These are phyloP conservation scores for Palloptera scutellata DNA, from an alignment of 2,888 invertebrate genomes.

Conservation along the genomic window DNA sequence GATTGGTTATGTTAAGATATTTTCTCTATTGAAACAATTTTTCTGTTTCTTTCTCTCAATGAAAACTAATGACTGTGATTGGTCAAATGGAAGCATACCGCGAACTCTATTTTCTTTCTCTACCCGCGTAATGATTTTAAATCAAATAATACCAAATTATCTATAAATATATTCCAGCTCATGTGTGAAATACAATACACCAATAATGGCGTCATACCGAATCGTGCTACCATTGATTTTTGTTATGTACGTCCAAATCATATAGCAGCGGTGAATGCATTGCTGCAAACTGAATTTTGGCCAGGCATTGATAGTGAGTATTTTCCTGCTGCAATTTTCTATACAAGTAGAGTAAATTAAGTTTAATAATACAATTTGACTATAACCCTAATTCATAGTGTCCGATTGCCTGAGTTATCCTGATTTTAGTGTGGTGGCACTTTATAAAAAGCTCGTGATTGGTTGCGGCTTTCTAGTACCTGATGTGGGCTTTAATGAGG, in stretches of 20 bases:
- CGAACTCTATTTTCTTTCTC: no score
- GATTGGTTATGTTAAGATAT: no score
- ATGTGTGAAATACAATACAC: constrained; percentile 66
- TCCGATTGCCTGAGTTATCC: constrained; percentile 90
- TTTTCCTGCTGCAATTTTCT: no score
- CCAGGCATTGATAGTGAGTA: constrained; percentile 88
- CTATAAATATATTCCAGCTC: constrained; percentile 45
- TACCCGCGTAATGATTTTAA: no score
- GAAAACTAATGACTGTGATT: no score
- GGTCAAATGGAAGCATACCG: no score
- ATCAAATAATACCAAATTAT: no score
- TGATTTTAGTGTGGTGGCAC: constrained; percentile 88
- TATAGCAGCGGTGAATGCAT: constrained; percentile 84
- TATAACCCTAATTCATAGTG: constrained; percentile 66
- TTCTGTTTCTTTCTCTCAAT: no score
- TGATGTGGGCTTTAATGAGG: constrained; percentile 80
- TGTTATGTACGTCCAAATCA: constrained; percentile 89
- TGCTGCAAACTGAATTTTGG: constrained; percentile 89
- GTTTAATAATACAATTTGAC: not conserved
- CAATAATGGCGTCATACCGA: constrained; percentile 60
- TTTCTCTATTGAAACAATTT: no score
- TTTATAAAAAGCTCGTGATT: constrained; percentile 82
- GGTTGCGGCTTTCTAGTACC: constrained; percentile 94
- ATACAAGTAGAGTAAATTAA: no score
- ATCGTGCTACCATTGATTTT: constrained; percentile 77